Evolutionary conservation across 2,113 vertebrate genomes (phyloP).

Genomic region (Rhombomys opimus): DNA sequence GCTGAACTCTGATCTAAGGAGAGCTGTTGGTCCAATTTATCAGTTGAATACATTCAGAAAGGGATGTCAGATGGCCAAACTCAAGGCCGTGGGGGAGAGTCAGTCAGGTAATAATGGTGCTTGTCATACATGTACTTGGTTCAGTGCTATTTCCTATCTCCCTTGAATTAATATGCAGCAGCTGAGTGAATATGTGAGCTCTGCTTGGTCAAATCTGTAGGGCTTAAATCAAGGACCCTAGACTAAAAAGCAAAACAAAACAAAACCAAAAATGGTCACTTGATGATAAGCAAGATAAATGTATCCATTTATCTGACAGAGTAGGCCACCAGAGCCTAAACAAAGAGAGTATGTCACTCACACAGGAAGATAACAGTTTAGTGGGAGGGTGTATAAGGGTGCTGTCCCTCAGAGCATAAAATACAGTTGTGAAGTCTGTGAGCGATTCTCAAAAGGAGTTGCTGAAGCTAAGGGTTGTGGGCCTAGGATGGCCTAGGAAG

Average conservation of each 20-base stretch:
- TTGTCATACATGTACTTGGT: neutral
- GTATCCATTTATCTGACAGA: neutral
- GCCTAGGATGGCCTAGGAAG: neutral
- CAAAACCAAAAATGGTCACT: slow-evolving; percentile 14
- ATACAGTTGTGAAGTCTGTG: neutral
- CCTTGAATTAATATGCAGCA: slow-evolving; percentile 16
- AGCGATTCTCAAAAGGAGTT: neutral
- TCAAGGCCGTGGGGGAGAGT: neutral
- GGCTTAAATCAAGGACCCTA: neutral
- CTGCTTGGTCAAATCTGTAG: neutral
- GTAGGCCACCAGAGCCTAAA: neutral
- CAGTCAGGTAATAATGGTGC: neutral
- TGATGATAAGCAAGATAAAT: slow-evolving; percentile 11
- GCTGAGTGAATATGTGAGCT: neutral
- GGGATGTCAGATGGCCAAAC: neutral
- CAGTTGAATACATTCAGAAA: neutral
- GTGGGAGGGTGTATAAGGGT: neutral
- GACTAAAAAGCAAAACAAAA: neutral
- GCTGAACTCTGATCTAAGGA: neutral
- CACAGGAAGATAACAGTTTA: neutral
- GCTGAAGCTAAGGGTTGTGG: neutral
- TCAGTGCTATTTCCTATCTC: neutral
- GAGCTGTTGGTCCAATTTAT: neutral
- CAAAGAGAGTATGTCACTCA: neutral
- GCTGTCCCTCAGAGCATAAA: neutral